Evolutionary conservation across 2,888 invertebrate species (phyloP), one percentile per base, ranked within the genome.

Genomic region (Alviniconcha strummeri): DNA sequence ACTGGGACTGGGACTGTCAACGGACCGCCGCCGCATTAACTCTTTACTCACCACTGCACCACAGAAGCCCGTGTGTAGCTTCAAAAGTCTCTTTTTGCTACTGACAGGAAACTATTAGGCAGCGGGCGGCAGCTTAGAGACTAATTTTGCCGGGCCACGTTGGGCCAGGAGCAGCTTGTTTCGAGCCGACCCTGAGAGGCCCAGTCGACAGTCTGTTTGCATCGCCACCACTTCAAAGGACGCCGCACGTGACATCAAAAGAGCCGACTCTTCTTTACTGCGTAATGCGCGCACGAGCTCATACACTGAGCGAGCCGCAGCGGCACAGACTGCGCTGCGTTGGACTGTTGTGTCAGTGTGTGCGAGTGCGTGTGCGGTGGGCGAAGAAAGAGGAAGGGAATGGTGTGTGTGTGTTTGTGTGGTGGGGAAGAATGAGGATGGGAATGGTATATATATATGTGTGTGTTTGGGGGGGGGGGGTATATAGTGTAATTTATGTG

Each of bases 221-320:
- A 11, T 67, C 80, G 67, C 60, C 60, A 80, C 64, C n/a, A 80
- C 80, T 60, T 80, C 80, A 80, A 80, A 80, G 80, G 64, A 13
- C 17, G 56, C 54, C 9, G 80, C 80, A 54, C 67, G 69, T 13
- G 69, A 80, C 80, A 36, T 80, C 80, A 80, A 80, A 60, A n/a
- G 69, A 15, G 69, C 80, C 67, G 80, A 67, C 69, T 64, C 15
- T 9, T 36, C 36, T 15, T 60, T 52, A 15, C 74, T 76, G 17
- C 19, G 55, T 76, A 56, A 13, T 76, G 76, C 55, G 76, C 15
- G 76, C 4, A 13, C 76, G 71, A 17, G 36, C 36, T 36, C 36
- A 36, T 36, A 36, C 36, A 1, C 36, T 36, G 36, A 36, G 36
- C 36, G 36, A 36, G 3, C 36, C 36, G 36, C 36, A 36, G 36